Percentiles rank a stretch among this genome's conserved stretches.
These are phyloP conservation scores for Drosophila tsacasi DNA, from an alignment of 1,140 invertebrate species.

Conservation along the genomic window DNA sequence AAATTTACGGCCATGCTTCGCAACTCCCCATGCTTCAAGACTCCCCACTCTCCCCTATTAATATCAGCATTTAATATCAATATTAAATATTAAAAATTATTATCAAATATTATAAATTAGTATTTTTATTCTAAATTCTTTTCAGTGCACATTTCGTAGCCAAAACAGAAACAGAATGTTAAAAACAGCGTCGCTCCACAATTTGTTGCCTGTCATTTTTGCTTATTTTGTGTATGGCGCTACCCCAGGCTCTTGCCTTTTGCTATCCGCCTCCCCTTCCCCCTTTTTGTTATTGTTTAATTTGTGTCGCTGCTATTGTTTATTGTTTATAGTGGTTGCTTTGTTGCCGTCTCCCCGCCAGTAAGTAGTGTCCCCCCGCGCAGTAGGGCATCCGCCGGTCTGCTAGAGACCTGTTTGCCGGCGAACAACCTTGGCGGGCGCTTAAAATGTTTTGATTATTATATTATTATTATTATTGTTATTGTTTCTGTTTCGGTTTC, in stretches of 20 bases:
- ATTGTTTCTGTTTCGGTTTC: slow-evolving; percentile 16
- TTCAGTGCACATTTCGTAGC: slow-evolving; percentile 9
- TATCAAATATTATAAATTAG: no score
- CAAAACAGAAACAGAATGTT: slow-evolving; percentile 34
- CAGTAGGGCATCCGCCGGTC: slow-evolving; percentile 48
- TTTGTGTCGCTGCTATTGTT: slow-evolving; percentile 58
- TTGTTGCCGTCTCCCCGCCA: slow-evolving; percentile 2
- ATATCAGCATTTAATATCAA: no score
- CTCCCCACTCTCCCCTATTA: no score
- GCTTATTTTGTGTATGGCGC: slow-evolving; percentile 63
- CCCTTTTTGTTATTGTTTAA: slow-evolving; percentile 57
- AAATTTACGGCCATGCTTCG: no score
- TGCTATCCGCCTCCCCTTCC: background rate
- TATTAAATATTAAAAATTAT: no score
- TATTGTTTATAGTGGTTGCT: slow-evolving; percentile 27
- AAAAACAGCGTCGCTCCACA: slow-evolving; percentile 66
- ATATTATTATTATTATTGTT: slow-evolving; percentile 50
- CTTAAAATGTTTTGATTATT: slow-evolving; percentile 82
- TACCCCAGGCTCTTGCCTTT: background rate
- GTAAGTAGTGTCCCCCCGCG: background rate
- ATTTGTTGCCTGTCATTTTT: slow-evolving; percentile 80
- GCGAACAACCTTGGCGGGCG: slow-evolving; percentile 71
- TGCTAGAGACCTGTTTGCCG: slow-evolving; percentile 31
- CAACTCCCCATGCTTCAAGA: no score
- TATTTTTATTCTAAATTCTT: background rate